Percentiles rank a stretch among this genome's conserved stretches.
phyloP scores from a whole-genome alignment of 2,797 vertebrate species.

The Molossus molossus region DNA sequence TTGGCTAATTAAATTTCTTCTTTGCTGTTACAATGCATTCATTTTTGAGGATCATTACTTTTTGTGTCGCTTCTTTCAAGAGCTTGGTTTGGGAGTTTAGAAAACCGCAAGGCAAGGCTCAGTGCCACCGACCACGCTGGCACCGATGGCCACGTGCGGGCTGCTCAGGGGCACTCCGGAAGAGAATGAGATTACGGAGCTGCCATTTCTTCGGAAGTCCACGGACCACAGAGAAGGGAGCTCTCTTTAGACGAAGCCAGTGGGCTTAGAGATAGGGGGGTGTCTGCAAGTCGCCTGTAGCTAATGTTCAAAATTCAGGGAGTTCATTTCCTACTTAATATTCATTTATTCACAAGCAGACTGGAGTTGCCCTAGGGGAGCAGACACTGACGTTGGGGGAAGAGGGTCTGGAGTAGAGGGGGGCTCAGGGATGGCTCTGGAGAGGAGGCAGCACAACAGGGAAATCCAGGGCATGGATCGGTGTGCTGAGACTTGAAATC shows the following conservation, averaged over 20 bases:
- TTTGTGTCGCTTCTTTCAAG: constrained; percentile 80
- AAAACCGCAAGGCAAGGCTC: constrained; percentile 65
- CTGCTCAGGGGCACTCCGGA: not conserved
- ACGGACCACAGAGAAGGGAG: not conserved
- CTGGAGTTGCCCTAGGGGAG: not conserved
- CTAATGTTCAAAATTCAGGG: not conserved
- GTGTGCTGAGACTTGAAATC: not conserved
- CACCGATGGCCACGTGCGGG: rapidly evolving
- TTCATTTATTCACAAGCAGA: constrained; percentile 26
- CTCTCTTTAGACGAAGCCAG: not conserved
- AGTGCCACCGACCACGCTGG: constrained; percentile 64
- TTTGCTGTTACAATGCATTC: constrained; percentile 84
- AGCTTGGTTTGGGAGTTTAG: constrained; percentile 82
- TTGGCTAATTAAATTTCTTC: constrained; percentile 88
- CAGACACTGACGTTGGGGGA: not conserved
- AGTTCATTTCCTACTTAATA: constrained; percentile 33
- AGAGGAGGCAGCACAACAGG: rapidly evolving
- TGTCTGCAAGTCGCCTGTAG: not conserved
- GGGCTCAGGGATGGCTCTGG: not conserved
- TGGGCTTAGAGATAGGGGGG: not conserved
- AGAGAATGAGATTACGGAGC: not conserved
- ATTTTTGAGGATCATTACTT: constrained; percentile 89
- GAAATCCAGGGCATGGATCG: rapidly evolving
- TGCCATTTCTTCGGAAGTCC: not conserved
- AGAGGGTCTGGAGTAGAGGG: not conserved